Conservation (phyloP, 2,113 vertebrate genomes). For the Onychorhynchus coronatus region DNA sequence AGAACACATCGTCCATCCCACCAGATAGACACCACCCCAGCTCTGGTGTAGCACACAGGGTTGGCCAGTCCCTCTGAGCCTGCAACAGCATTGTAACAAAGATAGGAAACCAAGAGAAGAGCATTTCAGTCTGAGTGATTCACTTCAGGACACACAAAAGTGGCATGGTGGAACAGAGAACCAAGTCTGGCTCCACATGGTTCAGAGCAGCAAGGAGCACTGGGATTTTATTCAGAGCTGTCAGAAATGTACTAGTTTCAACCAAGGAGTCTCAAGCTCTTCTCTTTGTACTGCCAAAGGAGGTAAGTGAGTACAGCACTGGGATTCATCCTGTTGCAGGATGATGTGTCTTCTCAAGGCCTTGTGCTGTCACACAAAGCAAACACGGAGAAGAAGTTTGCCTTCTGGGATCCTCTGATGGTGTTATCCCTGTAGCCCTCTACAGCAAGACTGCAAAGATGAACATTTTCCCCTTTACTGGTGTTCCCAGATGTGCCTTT, state of each 20-base stretch:
- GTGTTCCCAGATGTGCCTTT: neutral
- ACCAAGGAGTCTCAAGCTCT: neutral
- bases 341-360: neutral
- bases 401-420: neutral
- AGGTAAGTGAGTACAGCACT: neutral
- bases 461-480: neutral
- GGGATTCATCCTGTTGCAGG: neutral
- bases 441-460: neutral
- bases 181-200: neutral
- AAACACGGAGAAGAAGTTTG: neutral
- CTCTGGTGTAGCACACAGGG: neutral
- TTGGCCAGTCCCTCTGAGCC: neutral
- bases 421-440: neutral
- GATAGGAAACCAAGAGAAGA: neutral
- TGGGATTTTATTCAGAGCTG: neutral
- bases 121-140: rapidly evolving
- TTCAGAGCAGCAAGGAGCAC: neutral
- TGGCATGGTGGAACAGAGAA: neutral
- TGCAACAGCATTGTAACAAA: neutral
- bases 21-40: neutral
- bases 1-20: neutral
- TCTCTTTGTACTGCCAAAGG: neutral
- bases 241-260: neutral
- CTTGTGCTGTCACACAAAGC: neutral
- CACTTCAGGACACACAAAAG: neutral